Evolutionary conservation across 2,888 invertebrate species (phyloP).

Genomic region (Liodrosophila aerea): DNA sequence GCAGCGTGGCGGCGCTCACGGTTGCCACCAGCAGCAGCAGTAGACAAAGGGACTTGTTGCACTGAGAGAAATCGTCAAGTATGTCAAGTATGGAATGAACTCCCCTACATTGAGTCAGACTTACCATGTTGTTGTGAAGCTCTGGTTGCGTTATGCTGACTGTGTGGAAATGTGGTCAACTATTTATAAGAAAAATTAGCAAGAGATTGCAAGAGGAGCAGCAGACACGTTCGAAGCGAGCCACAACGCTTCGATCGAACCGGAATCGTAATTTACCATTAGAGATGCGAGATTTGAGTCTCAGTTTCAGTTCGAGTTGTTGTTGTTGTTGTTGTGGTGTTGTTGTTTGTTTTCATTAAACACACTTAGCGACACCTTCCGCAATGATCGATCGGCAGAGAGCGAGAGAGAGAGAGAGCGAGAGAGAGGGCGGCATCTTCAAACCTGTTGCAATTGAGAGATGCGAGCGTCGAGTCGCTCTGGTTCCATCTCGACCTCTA

Average conservation of each 20-base stretch:
- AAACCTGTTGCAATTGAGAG: conserved; percentile 47
- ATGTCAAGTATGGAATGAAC: too few relatives aligned
- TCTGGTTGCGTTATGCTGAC: conserved; percentile 61
- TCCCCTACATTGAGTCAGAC: background rate
- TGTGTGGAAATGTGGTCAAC: conserved; percentile 63
- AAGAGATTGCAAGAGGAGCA: conserved; percentile 39
- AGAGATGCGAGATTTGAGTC: conserved; percentile 1
- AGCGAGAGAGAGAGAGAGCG: too few relatives aligned
- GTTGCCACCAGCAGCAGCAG: conserved; percentile 16
- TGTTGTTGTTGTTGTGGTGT: conserved; percentile 14
- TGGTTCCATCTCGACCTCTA: conserved; percentile 20
- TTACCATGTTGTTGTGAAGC: conserved; percentile 49
- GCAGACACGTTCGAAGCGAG: conserved; percentile 41
- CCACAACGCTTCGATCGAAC: conserved; percentile 39
- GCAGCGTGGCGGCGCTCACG: conserved; percentile 28
- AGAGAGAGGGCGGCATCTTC: conserved; percentile 28
- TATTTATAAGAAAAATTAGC: conserved; percentile 79
- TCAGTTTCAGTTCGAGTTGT: conserved; percentile 14
- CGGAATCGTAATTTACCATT: conserved; percentile 41
- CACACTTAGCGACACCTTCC: conserved; percentile 45
- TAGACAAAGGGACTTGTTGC: conserved; percentile 8
- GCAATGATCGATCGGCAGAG: conserved; percentile 10
- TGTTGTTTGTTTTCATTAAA: conserved; percentile 36
- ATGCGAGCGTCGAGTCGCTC: conserved; percentile 3
- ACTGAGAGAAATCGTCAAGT: background rate